Percentiles rank a stretch among this genome's conserved stretches.
Conservation (phyloP, 2,797 vertebrate genomes). For the Scarus forsteni region DNA sequence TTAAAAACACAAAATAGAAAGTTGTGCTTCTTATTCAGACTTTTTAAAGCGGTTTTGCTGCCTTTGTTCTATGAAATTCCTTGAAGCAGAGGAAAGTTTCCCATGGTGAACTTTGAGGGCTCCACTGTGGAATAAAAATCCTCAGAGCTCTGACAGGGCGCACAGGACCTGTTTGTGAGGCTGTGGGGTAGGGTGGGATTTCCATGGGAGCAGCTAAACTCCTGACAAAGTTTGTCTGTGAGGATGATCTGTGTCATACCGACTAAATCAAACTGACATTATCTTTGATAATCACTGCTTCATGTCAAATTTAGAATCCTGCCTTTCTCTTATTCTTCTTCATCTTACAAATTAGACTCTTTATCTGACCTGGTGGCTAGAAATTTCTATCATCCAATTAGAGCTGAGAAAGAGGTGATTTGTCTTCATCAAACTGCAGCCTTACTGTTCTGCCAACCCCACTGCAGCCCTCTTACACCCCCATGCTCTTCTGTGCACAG, state of each 20-base stretch:
- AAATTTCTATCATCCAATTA: conserved; percentile 72
- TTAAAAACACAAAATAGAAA: conserved; percentile 82
- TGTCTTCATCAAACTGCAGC: conserved; percentile 72
- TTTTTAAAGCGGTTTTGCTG: conserved; percentile 75
- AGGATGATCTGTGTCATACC: conserved; percentile 14
- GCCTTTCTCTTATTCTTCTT: conserved; percentile 4
- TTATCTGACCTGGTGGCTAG: conserved; percentile 59
- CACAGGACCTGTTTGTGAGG: conserved; percentile 53
- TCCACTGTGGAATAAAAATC: conserved; percentile 50
- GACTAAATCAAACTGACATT: conserved; percentile 33
- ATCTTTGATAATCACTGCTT: conserved; percentile 23
- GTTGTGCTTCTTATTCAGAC: conserved; percentile 76
- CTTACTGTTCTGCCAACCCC: conserved; percentile 39
- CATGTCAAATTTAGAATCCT: conserved; percentile 47
- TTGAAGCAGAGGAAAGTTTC: conserved; percentile 73
- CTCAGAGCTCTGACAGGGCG: conserved; percentile 32
- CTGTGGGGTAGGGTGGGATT: conserved; percentile 25
- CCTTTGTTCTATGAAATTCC: conserved; percentile 67
- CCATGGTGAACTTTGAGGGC: conserved; percentile 70
- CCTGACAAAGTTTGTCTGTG: conserved; percentile 39
- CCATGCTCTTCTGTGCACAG: neutral
- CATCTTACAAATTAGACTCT: conserved; percentile 21
- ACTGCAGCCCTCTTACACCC: conserved; percentile 35
- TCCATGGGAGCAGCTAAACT: conserved; percentile 27
- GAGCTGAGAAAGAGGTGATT: conserved; percentile 63